phyloP scores from a whole-genome alignment of 2,888 invertebrate species.

The Catocala sponsa region DNA sequence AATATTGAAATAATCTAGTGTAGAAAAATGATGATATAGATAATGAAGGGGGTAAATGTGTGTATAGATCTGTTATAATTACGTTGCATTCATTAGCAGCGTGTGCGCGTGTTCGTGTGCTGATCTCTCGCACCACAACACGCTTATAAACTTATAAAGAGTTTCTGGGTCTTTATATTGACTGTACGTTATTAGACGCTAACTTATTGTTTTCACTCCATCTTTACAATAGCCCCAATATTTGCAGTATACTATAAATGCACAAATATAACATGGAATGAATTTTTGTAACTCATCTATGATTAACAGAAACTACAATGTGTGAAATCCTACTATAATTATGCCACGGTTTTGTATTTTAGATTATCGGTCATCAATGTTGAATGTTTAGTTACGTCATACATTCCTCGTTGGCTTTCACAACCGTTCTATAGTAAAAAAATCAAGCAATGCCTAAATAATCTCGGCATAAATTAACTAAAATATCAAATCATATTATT shows the following conservation, averaged over 20 bases:
- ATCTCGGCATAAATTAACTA: not conserved
- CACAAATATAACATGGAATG: constrained; percentile 49
- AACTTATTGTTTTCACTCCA: constrained; percentile 14
- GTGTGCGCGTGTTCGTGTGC: not conserved
- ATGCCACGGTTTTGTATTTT: constrained; percentile 19
- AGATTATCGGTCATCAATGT: constrained; percentile 16
- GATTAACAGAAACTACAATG: constrained; percentile 8
- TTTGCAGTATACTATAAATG: constrained; percentile 41
- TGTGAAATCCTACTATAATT: constrained; percentile 6
- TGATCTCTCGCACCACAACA: not conserved
- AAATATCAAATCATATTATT: not conserved
- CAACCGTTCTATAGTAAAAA: not conserved
- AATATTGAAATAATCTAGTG: no score
- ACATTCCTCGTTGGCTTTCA: constrained; percentile 1
- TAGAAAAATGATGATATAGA: no score
- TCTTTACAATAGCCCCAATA: constrained; percentile 17
- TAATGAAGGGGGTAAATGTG: no score
- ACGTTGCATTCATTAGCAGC: no score
- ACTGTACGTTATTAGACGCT: constrained; percentile 11
- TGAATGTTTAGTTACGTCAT: not conserved
- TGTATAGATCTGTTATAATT: no score
- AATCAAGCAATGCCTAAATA: not conserved
- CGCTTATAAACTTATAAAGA: constrained; percentile 18
- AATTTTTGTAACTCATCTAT: constrained; percentile 40
- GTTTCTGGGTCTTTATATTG: constrained; percentile 8